phyloP scores from a whole-genome alignment of 1,140 invertebrate species.

The Drosophila pruinosa region DNA sequence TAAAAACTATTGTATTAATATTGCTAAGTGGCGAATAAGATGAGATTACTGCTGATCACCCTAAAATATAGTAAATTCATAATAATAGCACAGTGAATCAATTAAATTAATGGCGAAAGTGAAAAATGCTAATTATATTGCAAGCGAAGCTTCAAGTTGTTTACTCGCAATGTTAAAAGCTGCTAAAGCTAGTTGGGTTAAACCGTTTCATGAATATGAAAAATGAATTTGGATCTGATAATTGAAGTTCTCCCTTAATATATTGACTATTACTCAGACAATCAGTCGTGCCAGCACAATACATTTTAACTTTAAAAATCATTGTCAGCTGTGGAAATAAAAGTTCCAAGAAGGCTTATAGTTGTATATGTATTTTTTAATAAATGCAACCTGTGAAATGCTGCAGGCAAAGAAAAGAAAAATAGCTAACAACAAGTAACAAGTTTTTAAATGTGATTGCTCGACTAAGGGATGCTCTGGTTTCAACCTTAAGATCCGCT shows the following conservation, averaged over 20 bases:
- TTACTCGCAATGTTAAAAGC: not conserved
- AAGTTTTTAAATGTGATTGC: not conserved
- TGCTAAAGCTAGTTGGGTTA: not conserved
- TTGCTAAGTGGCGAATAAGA: too few relatives aligned
- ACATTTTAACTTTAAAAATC: not conserved
- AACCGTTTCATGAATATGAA: not conserved
- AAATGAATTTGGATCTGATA: not conserved
- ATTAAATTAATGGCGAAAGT: not conserved
- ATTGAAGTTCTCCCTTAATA: not conserved
- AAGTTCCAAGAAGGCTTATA: too few relatives aligned
- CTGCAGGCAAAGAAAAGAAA: not conserved
- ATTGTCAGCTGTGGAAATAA: too few relatives aligned
- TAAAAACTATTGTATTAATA: too few relatives aligned
- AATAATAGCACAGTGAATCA: slow-evolving; percentile 3
- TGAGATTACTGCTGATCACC: too few relatives aligned
- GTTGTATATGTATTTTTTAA: not conserved
- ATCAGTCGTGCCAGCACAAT: not conserved
- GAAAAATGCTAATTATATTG: slow-evolving; percentile 3
- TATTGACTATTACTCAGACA: not conserved
- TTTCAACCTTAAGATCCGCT: not conserved
- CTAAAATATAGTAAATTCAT: not conserved
- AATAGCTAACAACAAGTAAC: not conserved
- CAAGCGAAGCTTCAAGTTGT: not conserved
- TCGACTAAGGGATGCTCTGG: too few relatives aligned
- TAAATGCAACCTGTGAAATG: not conserved